phyloP scores from a whole-genome alignment of 2,113 vertebrate genomes.

The Nycticebus coucang region DNA sequence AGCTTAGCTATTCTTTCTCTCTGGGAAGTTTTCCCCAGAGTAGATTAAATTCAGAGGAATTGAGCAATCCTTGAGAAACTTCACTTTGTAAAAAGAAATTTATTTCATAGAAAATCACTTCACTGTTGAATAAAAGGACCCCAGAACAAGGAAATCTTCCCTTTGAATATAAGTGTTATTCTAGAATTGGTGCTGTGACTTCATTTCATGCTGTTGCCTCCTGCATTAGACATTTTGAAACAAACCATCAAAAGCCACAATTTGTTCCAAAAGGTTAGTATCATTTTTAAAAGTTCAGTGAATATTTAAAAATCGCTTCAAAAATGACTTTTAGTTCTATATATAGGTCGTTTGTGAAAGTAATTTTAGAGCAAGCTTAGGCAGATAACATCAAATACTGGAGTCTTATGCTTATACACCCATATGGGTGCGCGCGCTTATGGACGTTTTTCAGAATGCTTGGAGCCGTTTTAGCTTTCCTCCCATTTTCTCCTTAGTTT shows the following conservation, averaged over 20 bases:
- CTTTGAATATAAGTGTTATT: neutral
- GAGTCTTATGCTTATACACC: neutral
- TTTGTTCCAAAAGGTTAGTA: conserved; percentile 14
- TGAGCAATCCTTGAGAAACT: conserved; percentile 12
- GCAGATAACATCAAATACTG: neutral
- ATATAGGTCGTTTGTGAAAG: neutral
- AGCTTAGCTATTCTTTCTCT: neutral
- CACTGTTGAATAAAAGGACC: neutral
- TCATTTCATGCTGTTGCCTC: neutral
- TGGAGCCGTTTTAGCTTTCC: neutral
- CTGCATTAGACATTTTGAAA: neutral
- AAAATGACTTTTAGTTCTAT: neutral
- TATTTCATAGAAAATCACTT: conserved; percentile 32
- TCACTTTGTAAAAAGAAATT: neutral
- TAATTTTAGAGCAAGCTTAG: neutral
- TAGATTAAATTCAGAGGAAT: conserved; percentile 31
- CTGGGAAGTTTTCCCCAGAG: neutral
- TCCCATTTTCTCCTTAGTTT: neutral
- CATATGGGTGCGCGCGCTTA: neutral
- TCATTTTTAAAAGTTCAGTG: conserved; percentile 42
- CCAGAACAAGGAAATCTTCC: neutral
- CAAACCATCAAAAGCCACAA: neutral
- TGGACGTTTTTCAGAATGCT: neutral
- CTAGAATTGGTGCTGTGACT: conserved; percentile 12
- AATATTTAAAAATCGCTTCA: conserved; percentile 9